Conservation (phyloP, 2,888 invertebrate species). For the Drosophila eohydei region DNA sequence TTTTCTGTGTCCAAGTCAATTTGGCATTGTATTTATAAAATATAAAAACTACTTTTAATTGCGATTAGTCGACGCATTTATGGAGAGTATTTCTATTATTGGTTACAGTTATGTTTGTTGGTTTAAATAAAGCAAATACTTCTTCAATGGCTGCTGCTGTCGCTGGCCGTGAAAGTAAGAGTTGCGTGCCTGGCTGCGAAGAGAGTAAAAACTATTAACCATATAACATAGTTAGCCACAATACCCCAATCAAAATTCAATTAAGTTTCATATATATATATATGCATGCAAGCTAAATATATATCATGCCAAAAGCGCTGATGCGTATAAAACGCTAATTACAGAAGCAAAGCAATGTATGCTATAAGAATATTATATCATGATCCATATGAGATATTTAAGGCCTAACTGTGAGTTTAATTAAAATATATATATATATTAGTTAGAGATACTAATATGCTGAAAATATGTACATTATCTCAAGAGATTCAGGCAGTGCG, state of each 20-base stretch:
- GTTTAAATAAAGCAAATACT: slow-evolving; percentile 13
- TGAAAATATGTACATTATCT: too few species aligned
- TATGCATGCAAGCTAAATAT: neutral
- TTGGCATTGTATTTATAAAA: slow-evolving; percentile 22
- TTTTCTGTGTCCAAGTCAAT: slow-evolving; percentile 46
- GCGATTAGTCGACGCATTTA: slow-evolving; percentile 25
- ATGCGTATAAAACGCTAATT: neutral
- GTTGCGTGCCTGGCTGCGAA: slow-evolving; percentile 60
- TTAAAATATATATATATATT: neutral
- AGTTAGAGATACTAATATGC: neutral
- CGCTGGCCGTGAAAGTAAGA: slow-evolving; percentile 65
- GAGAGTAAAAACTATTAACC: slow-evolving; percentile 21
- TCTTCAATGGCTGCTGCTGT: slow-evolving; percentile 33
- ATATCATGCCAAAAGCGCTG: slow-evolving; percentile 3
- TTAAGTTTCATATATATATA: slow-evolving; percentile 6
- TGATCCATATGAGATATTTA: neutral
- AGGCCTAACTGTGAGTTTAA: neutral
- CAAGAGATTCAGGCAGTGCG: neutral
- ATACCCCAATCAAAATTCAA: slow-evolving; percentile 18
- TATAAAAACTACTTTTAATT: slow-evolving; percentile 24
- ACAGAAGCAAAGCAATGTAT: slow-evolving; percentile 1
- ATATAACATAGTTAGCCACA: slow-evolving; percentile 18
- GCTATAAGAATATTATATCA: slow-evolving; percentile 43
- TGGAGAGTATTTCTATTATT: slow-evolving; percentile 27
- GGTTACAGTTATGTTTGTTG: slow-evolving; percentile 26